phyloP scores from a whole-genome alignment of 1,140 invertebrate species.

The Vanessa atalanta region DNA sequence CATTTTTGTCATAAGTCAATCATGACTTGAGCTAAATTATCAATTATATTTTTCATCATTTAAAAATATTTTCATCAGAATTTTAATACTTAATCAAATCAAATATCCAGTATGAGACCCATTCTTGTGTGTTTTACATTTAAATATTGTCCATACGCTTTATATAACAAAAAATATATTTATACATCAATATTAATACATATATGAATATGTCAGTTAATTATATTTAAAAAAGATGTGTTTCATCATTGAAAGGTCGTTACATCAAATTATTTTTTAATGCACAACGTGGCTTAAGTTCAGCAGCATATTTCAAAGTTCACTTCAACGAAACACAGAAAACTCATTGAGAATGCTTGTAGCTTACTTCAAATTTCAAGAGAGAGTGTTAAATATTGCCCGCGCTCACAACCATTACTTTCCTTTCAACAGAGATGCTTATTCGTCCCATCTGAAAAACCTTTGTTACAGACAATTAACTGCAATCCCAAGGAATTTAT shows the following conservation, averaged over 20 bases:
- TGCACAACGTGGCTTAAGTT: neutral
- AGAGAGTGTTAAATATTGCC: slow-evolving; percentile 40
- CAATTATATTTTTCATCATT: too few relatives aligned
- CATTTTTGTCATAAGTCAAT: too few relatives aligned
- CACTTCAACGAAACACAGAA: slow-evolving; percentile 15
- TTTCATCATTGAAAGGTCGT: neutral
- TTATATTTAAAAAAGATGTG: too few relatives aligned
- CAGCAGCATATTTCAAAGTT: slow-evolving; percentile 1
- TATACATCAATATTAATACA: too few relatives aligned
- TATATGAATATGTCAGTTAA: too few relatives aligned
- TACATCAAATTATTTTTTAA: neutral
- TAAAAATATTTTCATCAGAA: too few relatives aligned
- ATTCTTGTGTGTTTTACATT: too few relatives aligned
- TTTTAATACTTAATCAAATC: too few relatives aligned
- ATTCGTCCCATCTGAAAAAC: slow-evolving; percentile 46
- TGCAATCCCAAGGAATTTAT: slow-evolving; percentile 53
- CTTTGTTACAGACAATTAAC: slow-evolving; percentile 64
- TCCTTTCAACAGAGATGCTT: slow-evolving; percentile 40
- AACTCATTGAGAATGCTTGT: slow-evolving; percentile 25
- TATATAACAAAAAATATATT: too few relatives aligned
- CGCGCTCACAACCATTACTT: slow-evolving; percentile 49
- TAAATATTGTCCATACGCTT: too few relatives aligned
- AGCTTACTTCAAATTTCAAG: slow-evolving; percentile 28
- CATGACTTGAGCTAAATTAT: too few relatives aligned
- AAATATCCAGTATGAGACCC: too few relatives aligned